phyloP scores from a whole-genome alignment of 2,797 vertebrate species.

The Hylomyscus alleni region DNA sequence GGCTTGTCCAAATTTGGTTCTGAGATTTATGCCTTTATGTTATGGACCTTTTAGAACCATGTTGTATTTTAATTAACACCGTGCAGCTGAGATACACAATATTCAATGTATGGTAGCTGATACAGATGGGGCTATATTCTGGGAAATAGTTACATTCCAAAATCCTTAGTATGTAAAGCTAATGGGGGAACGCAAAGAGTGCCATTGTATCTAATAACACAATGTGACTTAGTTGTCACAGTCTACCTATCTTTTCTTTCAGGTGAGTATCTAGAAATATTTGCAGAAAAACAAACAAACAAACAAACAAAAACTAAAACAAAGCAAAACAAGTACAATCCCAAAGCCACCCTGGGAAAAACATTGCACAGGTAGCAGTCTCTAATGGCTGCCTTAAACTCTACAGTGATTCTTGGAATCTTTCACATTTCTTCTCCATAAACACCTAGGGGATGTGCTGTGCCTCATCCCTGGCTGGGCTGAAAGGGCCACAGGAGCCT shows the following conservation, averaged over 20 bases:
- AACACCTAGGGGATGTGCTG: slow-evolving; percentile 63
- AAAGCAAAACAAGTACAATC: not conserved
- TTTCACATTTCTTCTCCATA: not conserved
- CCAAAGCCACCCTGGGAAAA: not conserved
- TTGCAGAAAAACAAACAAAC: not conserved
- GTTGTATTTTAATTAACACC: not conserved
- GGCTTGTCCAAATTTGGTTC: not conserved
- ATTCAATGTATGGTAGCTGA: not conserved
- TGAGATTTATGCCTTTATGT: not conserved
- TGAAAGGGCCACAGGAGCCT: slow-evolving; percentile 69
- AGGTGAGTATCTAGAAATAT: not conserved
- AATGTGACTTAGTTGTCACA: not conserved
- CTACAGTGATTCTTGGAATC: not conserved
- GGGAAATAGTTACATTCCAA: not conserved
- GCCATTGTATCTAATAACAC: not conserved
- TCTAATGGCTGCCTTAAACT: not conserved
- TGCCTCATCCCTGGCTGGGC: not conserved
- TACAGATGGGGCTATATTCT: not conserved
- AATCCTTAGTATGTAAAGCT: not conserved
- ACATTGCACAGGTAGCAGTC: not conserved
- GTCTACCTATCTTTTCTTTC: not conserved
- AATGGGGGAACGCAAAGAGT: not conserved
- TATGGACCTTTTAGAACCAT: not conserved
- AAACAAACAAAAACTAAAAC: not conserved
- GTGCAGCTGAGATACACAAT: not conserved